These are phyloP conservation scores for Pocillopora damicornis DNA, from an alignment of 64 coral and sea anemone species.

Conservation along the genomic window DNA sequence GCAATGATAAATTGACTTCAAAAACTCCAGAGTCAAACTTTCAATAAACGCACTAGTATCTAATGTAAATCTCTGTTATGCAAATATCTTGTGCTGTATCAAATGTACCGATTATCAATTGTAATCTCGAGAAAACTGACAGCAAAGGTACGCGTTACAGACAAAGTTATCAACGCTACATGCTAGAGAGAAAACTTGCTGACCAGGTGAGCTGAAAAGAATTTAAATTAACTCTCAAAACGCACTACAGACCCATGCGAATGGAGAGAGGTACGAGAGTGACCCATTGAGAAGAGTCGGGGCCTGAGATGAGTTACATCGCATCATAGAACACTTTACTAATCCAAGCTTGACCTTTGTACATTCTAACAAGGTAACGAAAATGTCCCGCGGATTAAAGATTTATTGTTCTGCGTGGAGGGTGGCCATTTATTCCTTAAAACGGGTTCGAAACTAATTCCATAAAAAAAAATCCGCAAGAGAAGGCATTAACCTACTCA, in stretches of 20 bases:
- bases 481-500: neutral
- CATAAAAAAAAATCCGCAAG: neutral
- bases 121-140: slow-evolving; percentile 2
- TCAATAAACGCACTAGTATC: neutral
- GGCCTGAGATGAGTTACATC: neutral
- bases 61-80: neutral
- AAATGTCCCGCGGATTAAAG: slow-evolving; percentile 8
- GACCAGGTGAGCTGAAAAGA: slow-evolving; percentile 22
- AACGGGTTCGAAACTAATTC: neutral
- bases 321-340: neutral
- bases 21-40: neutral
- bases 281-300: no score
- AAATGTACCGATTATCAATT: slow-evolving; percentile 19
- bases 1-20: neutral
- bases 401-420: neutral
- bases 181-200: slow-evolving; percentile 2
- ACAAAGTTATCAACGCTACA: slow-evolving; percentile 34
- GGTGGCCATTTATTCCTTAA: neutral
- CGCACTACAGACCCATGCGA: neutral
- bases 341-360: slow-evolving; percentile 26
- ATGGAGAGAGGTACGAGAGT: neutral
- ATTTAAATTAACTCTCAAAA: slow-evolving; percentile 10
- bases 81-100: neutral
- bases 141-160: slow-evolving; percentile 1
- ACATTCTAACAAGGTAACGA: slow-evolving; percentile 23